Evolutionary conservation across 2,113 vertebrate genomes (phyloP).

Genomic region (Pseudorhombus dupliciocellatus): DNA sequence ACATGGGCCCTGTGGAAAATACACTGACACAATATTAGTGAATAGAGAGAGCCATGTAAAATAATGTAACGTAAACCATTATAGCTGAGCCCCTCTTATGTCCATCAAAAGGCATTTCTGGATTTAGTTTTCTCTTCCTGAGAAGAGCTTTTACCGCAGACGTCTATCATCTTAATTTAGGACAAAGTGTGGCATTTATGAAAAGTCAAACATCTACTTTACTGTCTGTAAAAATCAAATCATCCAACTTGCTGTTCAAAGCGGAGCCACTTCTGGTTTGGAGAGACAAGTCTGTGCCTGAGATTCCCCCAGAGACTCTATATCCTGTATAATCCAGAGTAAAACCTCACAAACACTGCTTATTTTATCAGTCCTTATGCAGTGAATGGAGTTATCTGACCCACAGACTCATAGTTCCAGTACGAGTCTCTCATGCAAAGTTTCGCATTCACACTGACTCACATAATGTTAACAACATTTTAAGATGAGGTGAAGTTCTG

Average conservation of each 20-base stretch:
- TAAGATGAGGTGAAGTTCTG: neutral
- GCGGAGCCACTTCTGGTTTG: neutral
- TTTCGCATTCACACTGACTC: neutral
- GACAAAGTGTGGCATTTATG: too few relatives aligned
- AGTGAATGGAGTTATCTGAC: conserved; percentile 4
- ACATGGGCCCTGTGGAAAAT: neutral
- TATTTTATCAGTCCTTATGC: neutral
- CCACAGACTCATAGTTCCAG: neutral
- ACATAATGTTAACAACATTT: conserved; percentile 11
- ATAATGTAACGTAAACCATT: too few relatives aligned
- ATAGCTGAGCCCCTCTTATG: too few relatives aligned
- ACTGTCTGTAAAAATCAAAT: neutral
- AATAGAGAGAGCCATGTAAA: neutral
- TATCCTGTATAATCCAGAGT: neutral
- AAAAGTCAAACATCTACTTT: too few relatives aligned
- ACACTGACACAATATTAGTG: neutral
- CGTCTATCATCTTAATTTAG: too few relatives aligned
- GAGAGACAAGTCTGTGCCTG: neutral
- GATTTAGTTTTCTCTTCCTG: too few relatives aligned
- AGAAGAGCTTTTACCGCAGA: too few relatives aligned
- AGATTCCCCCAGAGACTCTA: conserved; percentile 11
- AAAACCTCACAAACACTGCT: neutral
- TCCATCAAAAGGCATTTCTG: too few relatives aligned
- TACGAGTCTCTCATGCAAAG: neutral
- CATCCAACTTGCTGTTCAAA: neutral